Evolutionary conservation across 2,113 vertebrate genomes (phyloP), one percentile per base, ranked within the genome.

Genomic region (Larimichthys polyactis): DNA sequence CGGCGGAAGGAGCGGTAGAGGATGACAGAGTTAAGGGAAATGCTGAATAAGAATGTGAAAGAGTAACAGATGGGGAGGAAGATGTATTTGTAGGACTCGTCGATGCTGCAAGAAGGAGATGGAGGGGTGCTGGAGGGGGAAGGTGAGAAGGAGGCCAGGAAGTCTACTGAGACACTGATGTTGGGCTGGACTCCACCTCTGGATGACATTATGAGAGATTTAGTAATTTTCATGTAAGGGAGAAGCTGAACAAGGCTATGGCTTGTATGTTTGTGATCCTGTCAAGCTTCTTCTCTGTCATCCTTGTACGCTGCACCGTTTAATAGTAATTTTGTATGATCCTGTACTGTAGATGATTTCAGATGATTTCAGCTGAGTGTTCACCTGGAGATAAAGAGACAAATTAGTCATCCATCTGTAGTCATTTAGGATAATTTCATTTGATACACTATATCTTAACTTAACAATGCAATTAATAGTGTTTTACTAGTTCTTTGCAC

Each of bases 51-150:
- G 82, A 96, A 96, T 0, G 96, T 96, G 82, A 96, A 95, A 57
- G 95, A 96, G 83, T 96, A 96, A 76, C 95, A 96, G 67, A 95
- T 92, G 3, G 96, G 96, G 55, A 96, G 94, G 89, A 96, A 96
- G 72, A 96, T 94, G 87, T 96, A 96, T 75, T 96, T 96, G 91
- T 96, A 96, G 16, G 96, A 96, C 76, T 96, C 96, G 2, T 96
- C 95, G 24, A 96, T 96, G 89, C 92, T 95, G 82, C 96, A 96
- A 59, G 83, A 95, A 36, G 82, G 91, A 90, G 75, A 84, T 90
- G 82, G 91, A 85, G 82, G 89, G 78, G 87, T 78, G 10, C 88
- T 85, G 71, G 93, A 79, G 15, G 84, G 75, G 16, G 70, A 27
- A 29, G 81, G 73, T 11, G 54, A 70, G 40, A 77, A 75, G 78